Base-by-base conservation (phyloP, 1,140 invertebrate genomes). In the Eubasilissa regina region DNA sequence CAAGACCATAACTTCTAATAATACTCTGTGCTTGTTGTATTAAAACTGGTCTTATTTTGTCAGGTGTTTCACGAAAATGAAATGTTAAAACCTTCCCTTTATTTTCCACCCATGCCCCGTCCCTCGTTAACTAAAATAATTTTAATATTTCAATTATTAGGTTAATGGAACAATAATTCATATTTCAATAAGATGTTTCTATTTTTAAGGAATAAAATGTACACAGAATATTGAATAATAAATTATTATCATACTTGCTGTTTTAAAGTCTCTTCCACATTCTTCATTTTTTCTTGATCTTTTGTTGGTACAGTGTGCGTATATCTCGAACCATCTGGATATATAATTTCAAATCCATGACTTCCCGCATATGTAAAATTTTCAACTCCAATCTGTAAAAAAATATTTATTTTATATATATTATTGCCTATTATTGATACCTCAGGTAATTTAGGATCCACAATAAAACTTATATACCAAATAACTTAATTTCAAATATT, bases 291-390 rank as follows among this genome's bases (percentile, higher is more conserved):
- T 43, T 93, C 93, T 83, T 95, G 94, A 76, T 94, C 93, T 84
- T 97, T 95, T 45, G 92, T 91, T 0, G 96, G 95, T 93, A 97
- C 95, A 0, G 95, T 95, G 89, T 97, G 95, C 0, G 96, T 93
- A 84, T 97, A 97, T 85, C 95, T 95, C 74, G 94, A 96, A 25
- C 95, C 95, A 85, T 97, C 96, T 0, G 96, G 95, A 88, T 97
- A 95, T 55, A 96, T 85, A 84, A 97, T 97, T 87, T 97, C 95
- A 56, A 97, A 86, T 10, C 96, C 96, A 86, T 97, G 96, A 88
- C 95, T 97, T n/a, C 96, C 96, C 0, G 96, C 96, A 85, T 97
- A 97, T 0, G 95, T 97, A 17, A 97, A 95, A 73, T 94, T 94
- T 76, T 96, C 93, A 79, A 97, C 96, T 0, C 95, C 95, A 15